Conservation (phyloP, 30 jellyfish, hydroid and myxozoan species). For the Nemopilema nomurai region DNA sequence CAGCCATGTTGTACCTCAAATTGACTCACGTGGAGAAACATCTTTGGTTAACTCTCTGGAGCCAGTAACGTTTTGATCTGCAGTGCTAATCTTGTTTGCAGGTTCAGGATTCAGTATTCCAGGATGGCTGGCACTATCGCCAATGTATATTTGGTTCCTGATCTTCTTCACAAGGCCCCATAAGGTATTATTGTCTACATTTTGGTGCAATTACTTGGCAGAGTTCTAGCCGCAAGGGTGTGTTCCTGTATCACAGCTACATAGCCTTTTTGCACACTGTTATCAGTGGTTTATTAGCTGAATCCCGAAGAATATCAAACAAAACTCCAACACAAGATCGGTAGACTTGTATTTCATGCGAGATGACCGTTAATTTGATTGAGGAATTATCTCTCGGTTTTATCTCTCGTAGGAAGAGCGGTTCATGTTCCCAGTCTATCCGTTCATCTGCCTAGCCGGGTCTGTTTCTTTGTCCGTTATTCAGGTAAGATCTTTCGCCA, state of each 20-base stretch:
- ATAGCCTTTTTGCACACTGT: too few relatives aligned
- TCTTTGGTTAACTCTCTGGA: too few relatives aligned
- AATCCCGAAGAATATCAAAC: too few relatives aligned
- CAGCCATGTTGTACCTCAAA: too few relatives aligned
- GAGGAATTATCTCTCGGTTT: not conserved
- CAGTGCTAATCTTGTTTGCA: not conserved
- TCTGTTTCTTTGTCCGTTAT: slow-evolving; percentile 56
- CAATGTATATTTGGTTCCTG: slow-evolving; percentile 86
- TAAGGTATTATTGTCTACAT: slow-evolving; percentile 53
- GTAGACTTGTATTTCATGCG: too few relatives aligned
- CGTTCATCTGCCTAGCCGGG: slow-evolving; percentile 81
- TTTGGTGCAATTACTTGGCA: not conserved
- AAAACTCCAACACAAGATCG: too few relatives aligned
- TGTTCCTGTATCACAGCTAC: too few relatives aligned
- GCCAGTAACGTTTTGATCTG: too few relatives aligned
- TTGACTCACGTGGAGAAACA: too few relatives aligned
- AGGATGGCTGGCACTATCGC: slow-evolving; percentile 86
- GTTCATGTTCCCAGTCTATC: slow-evolving; percentile 95
- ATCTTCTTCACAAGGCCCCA: slow-evolving; percentile 94
- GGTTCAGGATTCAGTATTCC: slow-evolving; percentile 73
- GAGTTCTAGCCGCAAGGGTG: too few relatives aligned
- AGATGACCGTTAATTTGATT: too few relatives aligned
- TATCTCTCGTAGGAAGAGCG: slow-evolving; percentile 84
- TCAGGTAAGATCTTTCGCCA: slow-evolving; percentile 77
- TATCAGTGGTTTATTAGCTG: too few relatives aligned